phyloP scores from a whole-genome alignment of 2,797 vertebrate genomes.

The Eutrigla gurnardus region DNA sequence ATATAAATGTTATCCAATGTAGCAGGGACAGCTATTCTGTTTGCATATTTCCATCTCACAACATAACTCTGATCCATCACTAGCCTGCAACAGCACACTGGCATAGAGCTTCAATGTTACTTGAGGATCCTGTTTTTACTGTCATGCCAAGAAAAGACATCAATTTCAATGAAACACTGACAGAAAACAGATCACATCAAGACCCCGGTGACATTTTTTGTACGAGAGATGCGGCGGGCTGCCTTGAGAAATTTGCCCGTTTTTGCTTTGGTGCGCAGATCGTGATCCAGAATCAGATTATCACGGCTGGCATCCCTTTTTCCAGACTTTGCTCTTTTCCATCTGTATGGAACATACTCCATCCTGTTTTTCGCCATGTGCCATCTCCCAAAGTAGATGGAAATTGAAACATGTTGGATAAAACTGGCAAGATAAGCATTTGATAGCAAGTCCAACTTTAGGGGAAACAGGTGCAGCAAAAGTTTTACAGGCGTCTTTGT shows the following conservation, averaged over 20 bases:
- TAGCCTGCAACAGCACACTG: conserved; percentile 21
- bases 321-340: conserved; percentile 54
- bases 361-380: conserved; percentile 48
- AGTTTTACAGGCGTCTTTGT: conserved; percentile 58
- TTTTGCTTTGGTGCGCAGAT: conserved; percentile 47
- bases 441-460: conserved; percentile 37
- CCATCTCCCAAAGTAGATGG: conserved; percentile 50
- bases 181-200: conserved; percentile 66
- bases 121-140: conserved; percentile 38
- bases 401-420: conserved; percentile 53
- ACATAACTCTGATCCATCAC: neutral
- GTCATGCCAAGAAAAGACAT: conserved; percentile 60
- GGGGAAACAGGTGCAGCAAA: conserved; percentile 67
- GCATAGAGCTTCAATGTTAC: conserved; percentile 45
- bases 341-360: conserved; percentile 54
- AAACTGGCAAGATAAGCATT: conserved; percentile 30
- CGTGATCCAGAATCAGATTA: conserved; percentile 62
- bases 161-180: conserved; percentile 61
- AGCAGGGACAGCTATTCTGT: neutral
- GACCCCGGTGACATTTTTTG: conserved; percentile 48
- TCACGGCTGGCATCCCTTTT: conserved; percentile 53
- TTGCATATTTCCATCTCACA: conserved; percentile 40
- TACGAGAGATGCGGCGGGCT: conserved; percentile 37
- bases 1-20: neutral
- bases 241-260: conserved; percentile 49